Base-by-base conservation (phyloP, 2,113 vertebrate species). In the Hyla sarda region DNA sequence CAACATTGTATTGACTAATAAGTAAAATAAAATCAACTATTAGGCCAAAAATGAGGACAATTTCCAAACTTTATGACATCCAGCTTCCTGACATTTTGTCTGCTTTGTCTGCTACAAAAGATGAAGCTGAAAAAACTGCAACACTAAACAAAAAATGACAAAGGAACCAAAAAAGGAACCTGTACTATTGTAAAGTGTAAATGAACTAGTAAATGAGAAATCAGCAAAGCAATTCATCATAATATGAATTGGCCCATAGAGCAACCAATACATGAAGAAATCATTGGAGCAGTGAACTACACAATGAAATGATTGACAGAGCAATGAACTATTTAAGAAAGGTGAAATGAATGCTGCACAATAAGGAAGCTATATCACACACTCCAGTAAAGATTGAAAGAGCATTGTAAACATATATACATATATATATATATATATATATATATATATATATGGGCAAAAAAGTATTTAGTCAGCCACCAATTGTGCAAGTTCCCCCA, bases 151-250 rank as follows among this genome's bases (percentile, higher is more conserved):
- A 41, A 5, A 41, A 41, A n/a, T n/a, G n/a, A n/a, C n/a, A n/a
- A n/a, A n/a, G n/a, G n/a, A n/a, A n/a, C n/a, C n/a, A n/a, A n/a
- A n/a, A n/a, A n/a, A n/a, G n/a, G n/a, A n/a, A n/a, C n/a, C n/a
- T 41, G 41, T 3, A 41, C 41, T 41, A 41, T 41, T 41, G 41
- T 41, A 41, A 41, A 41, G 41, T 5, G 12, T 41, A 37, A 4
- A 62, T n/a, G 6, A 12, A 62, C 23, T 62, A 45, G 47, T 25
- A 62, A 25, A 62, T 62, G 12, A 30, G 14, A 81, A 81, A 16
- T n/a, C n/a, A 21, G 37, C 23, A 30, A 8, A 65, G 78, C 56
- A 81, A 62, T 81, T 47, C 56, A 81, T 47, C 56, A 81, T 81
- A 47, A 81, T 17, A 81, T 65, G 9, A 62, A 81, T 6, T 47